Evolutionary conservation across 2,888 invertebrate genomes (phyloP).

Genomic region (Ametastegia equiseti): DNA sequence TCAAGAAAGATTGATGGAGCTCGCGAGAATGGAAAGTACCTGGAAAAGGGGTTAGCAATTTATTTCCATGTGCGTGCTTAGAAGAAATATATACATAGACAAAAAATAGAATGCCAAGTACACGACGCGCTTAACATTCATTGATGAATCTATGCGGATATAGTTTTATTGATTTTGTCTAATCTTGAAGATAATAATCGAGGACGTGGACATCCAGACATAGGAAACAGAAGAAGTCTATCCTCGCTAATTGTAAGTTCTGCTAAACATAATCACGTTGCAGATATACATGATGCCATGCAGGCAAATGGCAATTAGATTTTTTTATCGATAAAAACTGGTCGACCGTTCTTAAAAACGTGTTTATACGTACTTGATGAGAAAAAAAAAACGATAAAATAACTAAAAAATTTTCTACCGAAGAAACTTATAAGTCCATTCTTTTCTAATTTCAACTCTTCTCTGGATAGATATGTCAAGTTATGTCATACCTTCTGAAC

Average conservation of each 20-base stretch:
- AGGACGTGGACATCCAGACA: neutral
- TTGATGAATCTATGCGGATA: neutral
- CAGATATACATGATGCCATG: no score
- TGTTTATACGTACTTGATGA: no score
- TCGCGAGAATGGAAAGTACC: constrained; percentile 23
- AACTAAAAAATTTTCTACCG: neutral
- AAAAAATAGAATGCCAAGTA: neutral
- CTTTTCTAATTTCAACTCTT: neutral
- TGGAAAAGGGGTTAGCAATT: constrained; percentile 27
- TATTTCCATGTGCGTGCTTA: neutral
- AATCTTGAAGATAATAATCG: neutral
- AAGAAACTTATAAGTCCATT: neutral
- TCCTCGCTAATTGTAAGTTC: no score
- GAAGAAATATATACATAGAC: neutral
- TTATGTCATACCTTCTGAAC: neutral
- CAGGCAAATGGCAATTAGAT: neutral
- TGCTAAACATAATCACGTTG: no score
- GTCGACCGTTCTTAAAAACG: neutral
- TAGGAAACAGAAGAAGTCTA: neutral
- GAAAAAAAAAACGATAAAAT: no score
- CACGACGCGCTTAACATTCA: neutral
- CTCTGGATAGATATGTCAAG: neutral
- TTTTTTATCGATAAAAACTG: neutral
- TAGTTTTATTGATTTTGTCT: neutral
- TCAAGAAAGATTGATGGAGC: constrained; percentile 38